Conservation (phyloP, 2,888 invertebrate species). For the Uropetala carovei region DNA sequence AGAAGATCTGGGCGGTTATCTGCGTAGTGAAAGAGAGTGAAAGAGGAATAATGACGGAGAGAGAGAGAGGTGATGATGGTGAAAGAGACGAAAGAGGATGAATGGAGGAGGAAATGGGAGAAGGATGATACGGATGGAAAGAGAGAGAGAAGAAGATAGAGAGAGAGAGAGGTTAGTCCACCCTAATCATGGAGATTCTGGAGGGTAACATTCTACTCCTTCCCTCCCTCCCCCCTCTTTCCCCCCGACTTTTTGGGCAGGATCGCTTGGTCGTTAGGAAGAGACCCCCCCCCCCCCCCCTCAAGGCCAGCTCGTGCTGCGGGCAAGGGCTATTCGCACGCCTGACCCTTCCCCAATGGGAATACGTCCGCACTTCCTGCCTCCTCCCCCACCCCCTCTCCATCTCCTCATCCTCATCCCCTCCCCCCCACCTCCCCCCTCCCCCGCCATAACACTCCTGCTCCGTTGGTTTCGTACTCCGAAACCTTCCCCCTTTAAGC, state of each 20-base stretch:
- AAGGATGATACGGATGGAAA: background rate
- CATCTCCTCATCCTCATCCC: background rate
- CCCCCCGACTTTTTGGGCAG: too few relatives aligned
- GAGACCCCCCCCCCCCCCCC: too few relatives aligned
- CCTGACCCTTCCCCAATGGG: too few relatives aligned
- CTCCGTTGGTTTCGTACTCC: too few relatives aligned
- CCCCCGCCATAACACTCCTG: too few relatives aligned
- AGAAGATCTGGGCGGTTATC: background rate
- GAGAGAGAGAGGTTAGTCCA: background rate
- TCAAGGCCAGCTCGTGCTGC: background rate
- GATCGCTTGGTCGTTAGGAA: background rate
- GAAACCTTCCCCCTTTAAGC: background rate
- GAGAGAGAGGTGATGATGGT: background rate
- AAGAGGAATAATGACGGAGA: background rate
- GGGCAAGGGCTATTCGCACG: background rate
- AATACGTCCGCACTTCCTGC: too few relatives aligned
- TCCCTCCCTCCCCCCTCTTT: too few relatives aligned
- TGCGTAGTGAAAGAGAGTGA: background rate
- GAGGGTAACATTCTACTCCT: background rate
- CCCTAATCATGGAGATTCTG: background rate
- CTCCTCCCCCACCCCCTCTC: too few relatives aligned
- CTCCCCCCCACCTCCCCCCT: too few relatives aligned
- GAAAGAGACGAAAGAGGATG: background rate
- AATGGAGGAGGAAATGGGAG: background rate
- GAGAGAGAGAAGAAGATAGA: background rate